Percentiles rank a stretch among this genome's conserved stretches.
Evolutionary conservation across 2,113 vertebrate genomes (phyloP).

Genomic region (Pycnonotus jocosus): DNA sequence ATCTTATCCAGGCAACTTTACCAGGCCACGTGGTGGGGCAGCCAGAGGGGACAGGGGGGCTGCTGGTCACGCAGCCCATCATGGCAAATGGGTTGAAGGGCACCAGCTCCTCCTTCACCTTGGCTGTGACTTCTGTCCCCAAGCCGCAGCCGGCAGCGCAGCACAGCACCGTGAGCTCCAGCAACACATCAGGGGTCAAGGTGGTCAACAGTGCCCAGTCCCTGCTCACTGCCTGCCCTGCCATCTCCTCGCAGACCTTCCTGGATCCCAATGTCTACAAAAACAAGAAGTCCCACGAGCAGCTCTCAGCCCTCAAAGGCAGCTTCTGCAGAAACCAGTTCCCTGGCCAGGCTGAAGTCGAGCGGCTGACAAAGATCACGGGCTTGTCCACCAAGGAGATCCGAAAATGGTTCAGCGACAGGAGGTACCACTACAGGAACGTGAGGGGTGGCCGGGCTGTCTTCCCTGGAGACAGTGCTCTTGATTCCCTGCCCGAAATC

Average conservation of each 20-base stretch:
- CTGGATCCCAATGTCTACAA: constrained; percentile 87
- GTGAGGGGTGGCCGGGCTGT: constrained; percentile 76
- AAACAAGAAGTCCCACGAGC: constrained; percentile 94
- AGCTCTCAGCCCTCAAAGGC: constrained; percentile 88
- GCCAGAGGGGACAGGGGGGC: constrained; percentile 77
- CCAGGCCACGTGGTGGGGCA: constrained; percentile 84
- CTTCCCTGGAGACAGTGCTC: constrained; percentile 46
- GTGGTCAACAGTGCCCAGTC: constrained; percentile 75
- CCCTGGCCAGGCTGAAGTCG: constrained; percentile 90
- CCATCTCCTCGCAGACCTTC: constrained; percentile 74
- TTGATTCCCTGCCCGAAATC: constrained; percentile 68
- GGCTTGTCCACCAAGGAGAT: constrained; percentile 91
- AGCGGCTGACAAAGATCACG: constrained; percentile 85
- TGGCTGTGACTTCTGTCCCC: constrained; percentile 80
- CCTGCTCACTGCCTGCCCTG: constrained; percentile 62
- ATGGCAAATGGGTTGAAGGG: constrained; percentile 90
- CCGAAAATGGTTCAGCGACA: constrained; percentile 97
- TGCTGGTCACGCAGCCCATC: constrained; percentile 90
- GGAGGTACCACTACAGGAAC: constrained; percentile 93
- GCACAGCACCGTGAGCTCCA: constrained; percentile 78
- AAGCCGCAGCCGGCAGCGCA: constrained; percentile 76
- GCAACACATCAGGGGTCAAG: constrained; percentile 63
- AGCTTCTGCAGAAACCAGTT: constrained; percentile 91
- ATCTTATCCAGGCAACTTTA: constrained; percentile 83
- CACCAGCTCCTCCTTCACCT: constrained; percentile 81